Evolutionary conservation across 2,888 invertebrate genomes (phyloP), one percentile per base, ranked within the genome.

Genomic region (Tenthredo amoena): DNA sequence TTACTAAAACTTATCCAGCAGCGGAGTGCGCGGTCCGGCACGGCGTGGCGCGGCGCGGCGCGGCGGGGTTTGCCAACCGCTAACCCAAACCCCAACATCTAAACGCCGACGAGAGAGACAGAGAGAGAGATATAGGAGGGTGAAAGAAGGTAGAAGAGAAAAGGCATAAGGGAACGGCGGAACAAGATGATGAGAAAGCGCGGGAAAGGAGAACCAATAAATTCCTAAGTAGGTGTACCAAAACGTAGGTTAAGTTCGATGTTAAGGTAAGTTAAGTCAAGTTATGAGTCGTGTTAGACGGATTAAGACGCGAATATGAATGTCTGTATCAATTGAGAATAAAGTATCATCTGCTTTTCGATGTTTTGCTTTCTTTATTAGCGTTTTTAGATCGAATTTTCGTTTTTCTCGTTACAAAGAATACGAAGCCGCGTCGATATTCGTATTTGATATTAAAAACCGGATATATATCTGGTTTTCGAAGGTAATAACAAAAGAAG

Each of bases 41-140:
- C 9, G 62, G 74, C 15, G 65, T 26, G 84, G 40, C 43, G 74
- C 9, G 62, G 74, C 15, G 65, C 26, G 84, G 40, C 43, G 74
- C 58, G 26, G 34, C 86, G 82, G 84, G 86, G 76, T 87, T 85
- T 86, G 88, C 86, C 87, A 86, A 84, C 74, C 84, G 85, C 72
- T 26, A 74, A 43, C 72, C 72, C 40, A n/a, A 21, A 37, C 40
- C 72, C 40, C 40, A 43, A 74, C 40, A 43, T 18, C 40, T n/a
- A 21, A 74, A 43, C 72, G 43, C 7, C 68, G 84, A 21, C 76
- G 74, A 81, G 9, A 85, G 86, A 87, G 68, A 86, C 62, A 15
- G 76, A 26, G n/a, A 58, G 55, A 82, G 72, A 12, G 62, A 43
- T 86, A 82, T 71, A 86, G 87, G 84, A 86, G 84, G 87, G 43